Base-by-base conservation (phyloP, 2,797 vertebrate genomes). In the Ispidina picta region DNA sequence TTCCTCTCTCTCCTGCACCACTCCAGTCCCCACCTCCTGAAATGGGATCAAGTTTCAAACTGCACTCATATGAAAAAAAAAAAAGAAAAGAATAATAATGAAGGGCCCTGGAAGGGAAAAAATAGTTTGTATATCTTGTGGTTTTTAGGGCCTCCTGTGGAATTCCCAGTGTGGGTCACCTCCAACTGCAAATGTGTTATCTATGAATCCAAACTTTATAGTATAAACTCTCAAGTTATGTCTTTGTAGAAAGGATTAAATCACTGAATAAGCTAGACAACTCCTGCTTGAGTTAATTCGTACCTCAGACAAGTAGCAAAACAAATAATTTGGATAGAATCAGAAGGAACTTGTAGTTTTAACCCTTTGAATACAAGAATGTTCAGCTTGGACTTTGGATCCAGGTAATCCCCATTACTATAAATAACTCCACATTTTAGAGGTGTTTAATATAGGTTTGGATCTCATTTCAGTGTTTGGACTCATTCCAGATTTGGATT, bases 1-100 rank as follows among this genome's bases (percentile, higher is more conserved):
- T 91, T 80, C 46, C 74, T 92, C 55, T 92, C 49, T 14, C 68
- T 92, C 33, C 37, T 35, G 11, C 66, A 80, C 43, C 43, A 74
- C 12, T 21, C 73, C 62, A 73, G n/a, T 68, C 51, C 58, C 28
- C 41, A 91, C 33, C 59, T 80, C 56, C 48, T 60, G 22, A 54
- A 88, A 93, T 15, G 82, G 41, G 46, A 85, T 97, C 91, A 77
- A 31, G 77, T 97, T 97, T 96, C 91, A 93, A 83, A 83, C 83
- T 93, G 52, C 39, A 75, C 39, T 33, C 54, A 93, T 52, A 78
- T 81, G 25, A 76, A 95, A 83, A 87, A 52, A 70, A 52, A 70
- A 41, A 41, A 37, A 39, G 12, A 31, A 23, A 26, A 4, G 6
- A 56, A 39, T 5, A 68, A 35, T 13, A 70, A 62, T 5, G 18